Conservation (phyloP, 2,113 vertebrate genomes). For the Sinocyclocheilus maitianheensis region DNA sequence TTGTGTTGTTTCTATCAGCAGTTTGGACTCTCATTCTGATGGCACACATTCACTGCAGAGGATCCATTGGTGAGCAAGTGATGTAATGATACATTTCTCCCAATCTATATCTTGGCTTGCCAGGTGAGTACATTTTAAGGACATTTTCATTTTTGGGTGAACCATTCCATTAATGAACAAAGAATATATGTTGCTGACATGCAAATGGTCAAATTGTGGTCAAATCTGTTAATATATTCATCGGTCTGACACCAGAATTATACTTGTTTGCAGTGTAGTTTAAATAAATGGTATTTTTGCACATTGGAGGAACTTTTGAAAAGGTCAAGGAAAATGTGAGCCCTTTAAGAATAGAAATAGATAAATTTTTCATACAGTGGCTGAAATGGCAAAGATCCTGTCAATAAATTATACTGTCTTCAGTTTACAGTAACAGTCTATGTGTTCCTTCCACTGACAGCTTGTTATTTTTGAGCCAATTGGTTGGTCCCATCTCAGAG, state of each 20-base stretch:
- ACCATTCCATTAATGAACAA: neutral
- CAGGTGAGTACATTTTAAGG: neutral
- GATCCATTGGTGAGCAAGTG: too few species aligned
- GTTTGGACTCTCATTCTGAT: too few species aligned
- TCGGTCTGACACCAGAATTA: neutral
- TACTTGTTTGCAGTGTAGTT: neutral
- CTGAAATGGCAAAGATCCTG: neutral
- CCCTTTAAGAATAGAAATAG: neutral
- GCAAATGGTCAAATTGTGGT: neutral
- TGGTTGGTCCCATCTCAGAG: neutral
- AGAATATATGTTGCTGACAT: neutral
- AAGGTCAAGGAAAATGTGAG: neutral
- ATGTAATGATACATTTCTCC: too few species aligned
- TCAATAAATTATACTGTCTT: neutral
- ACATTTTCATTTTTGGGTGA: neutral
- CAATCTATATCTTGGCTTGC: neutral
- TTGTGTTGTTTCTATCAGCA: too few species aligned
- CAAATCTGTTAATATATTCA: neutral
- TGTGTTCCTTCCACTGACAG: neutral
- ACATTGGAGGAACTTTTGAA: neutral
- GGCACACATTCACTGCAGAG: too few species aligned
- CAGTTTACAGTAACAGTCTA: neutral
- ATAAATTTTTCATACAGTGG: neutral
- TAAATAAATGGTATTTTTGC: neutral
- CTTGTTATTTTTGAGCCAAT: neutral